A percentile compares a stretch with the other conserved stretches of the same genome.
These are phyloP conservation scores for Bellardia pandia DNA, from an alignment of 2,888 invertebrate genomes.

Conservation along the genomic window DNA sequence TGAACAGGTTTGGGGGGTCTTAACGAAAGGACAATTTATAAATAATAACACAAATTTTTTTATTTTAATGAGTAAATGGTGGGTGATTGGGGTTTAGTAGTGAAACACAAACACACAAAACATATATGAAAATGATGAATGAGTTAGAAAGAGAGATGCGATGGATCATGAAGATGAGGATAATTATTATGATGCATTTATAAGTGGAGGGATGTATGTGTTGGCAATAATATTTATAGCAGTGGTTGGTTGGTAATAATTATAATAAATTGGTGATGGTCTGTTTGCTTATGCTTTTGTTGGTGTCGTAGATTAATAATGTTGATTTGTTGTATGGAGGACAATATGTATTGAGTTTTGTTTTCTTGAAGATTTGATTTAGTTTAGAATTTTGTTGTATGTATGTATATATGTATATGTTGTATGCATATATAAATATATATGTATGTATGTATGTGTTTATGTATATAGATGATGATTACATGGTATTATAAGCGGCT, in stretches of 20 bases:
- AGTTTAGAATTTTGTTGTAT: conserved; percentile 65
- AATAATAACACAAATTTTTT: conserved; percentile 58
- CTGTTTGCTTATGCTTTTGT: conserved; percentile 35
- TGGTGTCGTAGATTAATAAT: conserved; percentile 53
- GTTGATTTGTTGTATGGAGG: conserved; percentile 49
- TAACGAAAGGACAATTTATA: conserved; percentile 53
- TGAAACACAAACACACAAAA: conserved; percentile 25
- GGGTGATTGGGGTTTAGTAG: background rate
- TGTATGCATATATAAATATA: conserved; percentile 58
- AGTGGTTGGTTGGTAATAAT: conserved; percentile 26
- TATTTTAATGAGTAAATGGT: conserved; percentile 13
- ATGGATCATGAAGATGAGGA: conserved; percentile 31
- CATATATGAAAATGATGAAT: background rate
- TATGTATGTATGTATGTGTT: conserved; percentile 23
- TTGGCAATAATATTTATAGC: conserved; percentile 48
- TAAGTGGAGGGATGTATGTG: conserved; percentile 50
- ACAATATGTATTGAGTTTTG: conserved; percentile 67
- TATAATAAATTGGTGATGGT: conserved; percentile 67
- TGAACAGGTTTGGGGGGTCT: background rate
- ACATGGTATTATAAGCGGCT: conserved; percentile 95
- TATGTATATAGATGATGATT: conserved; percentile 81
- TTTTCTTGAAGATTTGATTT: conserved; percentile 71
- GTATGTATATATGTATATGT: conserved; percentile 69
- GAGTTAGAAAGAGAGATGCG: background rate
- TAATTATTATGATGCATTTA: conserved; percentile 45